Percentiles rank a stretch among this genome's conserved stretches.
phyloP scores from a whole-genome alignment of 1,140 invertebrate genomes.

The Calycopis cecrops region DNA sequence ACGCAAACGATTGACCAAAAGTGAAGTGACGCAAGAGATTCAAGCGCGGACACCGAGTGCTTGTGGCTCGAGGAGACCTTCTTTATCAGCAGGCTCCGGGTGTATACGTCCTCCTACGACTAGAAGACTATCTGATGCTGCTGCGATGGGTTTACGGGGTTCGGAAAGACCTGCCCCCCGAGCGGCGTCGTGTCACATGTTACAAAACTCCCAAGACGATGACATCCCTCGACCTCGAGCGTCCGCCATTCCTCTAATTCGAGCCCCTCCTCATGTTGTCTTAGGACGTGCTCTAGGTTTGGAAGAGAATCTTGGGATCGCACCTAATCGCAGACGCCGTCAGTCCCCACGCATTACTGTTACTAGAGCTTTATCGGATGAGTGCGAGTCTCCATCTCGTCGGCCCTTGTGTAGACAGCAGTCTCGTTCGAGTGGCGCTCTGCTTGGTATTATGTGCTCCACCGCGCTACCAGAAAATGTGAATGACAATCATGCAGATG shows the following conservation, averaged over 20 bases:
- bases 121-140: conserved; percentile 79
- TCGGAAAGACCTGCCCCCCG: conserved; percentile 60
- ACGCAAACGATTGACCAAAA: conserved; percentile 87
- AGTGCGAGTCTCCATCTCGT: conserved; percentile 75
- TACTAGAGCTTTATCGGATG: conserved; percentile 82
- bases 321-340: conserved; percentile 51
- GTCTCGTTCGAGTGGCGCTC: conserved; percentile 74
- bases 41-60: conserved; percentile 86
- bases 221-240: conserved; percentile 52
- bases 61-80: conserved; percentile 83
- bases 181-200: conserved; percentile 68
- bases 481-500: conserved; percentile 55
- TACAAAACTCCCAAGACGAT: conserved; percentile 72
- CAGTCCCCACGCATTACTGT: conserved; percentile 82
- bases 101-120: conserved; percentile 78
- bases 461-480: conserved; percentile 67
- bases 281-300: conserved; percentile 75
- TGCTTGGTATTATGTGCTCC: conserved; percentile 71
- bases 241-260: conserved; percentile 61
- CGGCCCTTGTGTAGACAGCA: conserved; percentile 72
- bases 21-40: conserved; percentile 85
- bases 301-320: conserved; percentile 51
- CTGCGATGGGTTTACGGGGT: conserved; percentile 71
- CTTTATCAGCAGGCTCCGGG: conserved; percentile 79
- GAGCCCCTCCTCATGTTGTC: conserved; percentile 72